These are phyloP conservation scores for Hylaea fasciaria DNA, from an alignment of 2,888 invertebrate species.

Conservation along the genomic window DNA sequence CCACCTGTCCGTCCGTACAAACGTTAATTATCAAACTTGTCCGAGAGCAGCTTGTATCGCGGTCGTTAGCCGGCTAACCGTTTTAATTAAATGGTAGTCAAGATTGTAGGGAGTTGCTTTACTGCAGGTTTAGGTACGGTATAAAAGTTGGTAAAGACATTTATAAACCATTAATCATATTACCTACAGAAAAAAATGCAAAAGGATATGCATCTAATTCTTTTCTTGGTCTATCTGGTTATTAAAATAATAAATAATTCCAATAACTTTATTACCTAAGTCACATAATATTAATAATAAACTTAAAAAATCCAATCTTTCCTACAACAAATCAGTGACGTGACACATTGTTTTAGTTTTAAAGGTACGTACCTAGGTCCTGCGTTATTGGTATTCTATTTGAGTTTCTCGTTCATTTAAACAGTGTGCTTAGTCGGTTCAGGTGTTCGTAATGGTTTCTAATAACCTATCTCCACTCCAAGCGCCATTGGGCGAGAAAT, in stretches of 20 bases:
- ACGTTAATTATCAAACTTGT: slow-evolving; percentile 60
- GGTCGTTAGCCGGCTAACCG: slow-evolving; percentile 46
- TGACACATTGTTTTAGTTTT: no score
- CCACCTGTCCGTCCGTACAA: slow-evolving; percentile 52
- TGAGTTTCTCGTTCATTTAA: slow-evolving; percentile 3
- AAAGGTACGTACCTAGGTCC: no score
- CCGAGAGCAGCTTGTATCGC: slow-evolving; percentile 45
- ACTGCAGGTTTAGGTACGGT: slow-evolving; percentile 5
- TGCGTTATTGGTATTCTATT: neutral
- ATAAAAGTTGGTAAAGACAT: neutral
- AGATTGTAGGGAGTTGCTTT: slow-evolving; percentile 10
- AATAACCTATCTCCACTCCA: slow-evolving; percentile 25
- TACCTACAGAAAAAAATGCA: no score
- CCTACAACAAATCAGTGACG: no score
- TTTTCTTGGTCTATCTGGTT: no score
- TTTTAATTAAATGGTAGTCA: slow-evolving; percentile 53
- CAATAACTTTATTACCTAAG: no score
- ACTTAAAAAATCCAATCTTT: no score
- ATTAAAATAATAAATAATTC: no score
- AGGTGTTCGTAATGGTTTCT: slow-evolving; percentile 33
- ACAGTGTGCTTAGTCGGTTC: slow-evolving; percentile 19
- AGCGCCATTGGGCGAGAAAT: slow-evolving; percentile 22
- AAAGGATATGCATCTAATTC: no score
- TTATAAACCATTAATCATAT: no score
- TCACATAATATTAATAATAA: no score